phyloP scores from a whole-genome alignment of 1,140 invertebrate genomes.

The Heliconius eleuchia region DNA sequence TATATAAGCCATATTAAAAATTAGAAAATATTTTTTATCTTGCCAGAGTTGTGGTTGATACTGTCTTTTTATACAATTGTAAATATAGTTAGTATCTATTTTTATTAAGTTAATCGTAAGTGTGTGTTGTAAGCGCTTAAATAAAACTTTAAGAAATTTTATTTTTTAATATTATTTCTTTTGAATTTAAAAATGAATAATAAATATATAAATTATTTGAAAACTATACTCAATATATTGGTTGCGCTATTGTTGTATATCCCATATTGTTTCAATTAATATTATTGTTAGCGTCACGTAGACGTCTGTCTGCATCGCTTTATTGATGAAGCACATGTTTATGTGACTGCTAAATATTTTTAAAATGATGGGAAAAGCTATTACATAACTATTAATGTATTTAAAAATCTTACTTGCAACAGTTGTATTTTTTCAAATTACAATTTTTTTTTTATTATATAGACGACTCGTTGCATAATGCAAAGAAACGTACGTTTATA shows the following conservation, averaged over 20 bases:
- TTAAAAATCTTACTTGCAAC: too few relatives aligned
- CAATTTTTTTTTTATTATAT: too few relatives aligned
- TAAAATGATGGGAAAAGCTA: background rate
- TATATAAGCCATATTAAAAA: constrained; percentile 76
- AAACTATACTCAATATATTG: background rate
- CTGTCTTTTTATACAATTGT: constrained; percentile 73
- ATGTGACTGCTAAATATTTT: constrained; percentile 51
- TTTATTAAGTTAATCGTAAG: constrained; percentile 36
- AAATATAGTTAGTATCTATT: constrained; percentile 66
- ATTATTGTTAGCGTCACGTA: constrained; percentile 54
- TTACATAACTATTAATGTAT: too few relatives aligned
- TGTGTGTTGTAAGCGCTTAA: constrained; percentile 33
- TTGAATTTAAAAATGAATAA: background rate
- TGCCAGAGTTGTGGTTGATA: constrained; percentile 78
- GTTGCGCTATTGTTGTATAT: background rate
- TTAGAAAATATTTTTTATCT: constrained; percentile 74
- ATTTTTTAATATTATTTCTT: background rate
- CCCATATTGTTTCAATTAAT: background rate
- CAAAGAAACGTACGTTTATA: background rate
- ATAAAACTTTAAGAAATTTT: constrained; percentile 11
- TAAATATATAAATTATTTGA: too few relatives aligned
- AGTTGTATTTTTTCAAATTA: too few relatives aligned
- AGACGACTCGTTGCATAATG: background rate
- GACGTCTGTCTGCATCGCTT: constrained; percentile 74
- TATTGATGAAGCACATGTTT: constrained; percentile 76